Conservation (phyloP, 2,888 invertebrate genomes). For the Andrena praecox region DNA sequence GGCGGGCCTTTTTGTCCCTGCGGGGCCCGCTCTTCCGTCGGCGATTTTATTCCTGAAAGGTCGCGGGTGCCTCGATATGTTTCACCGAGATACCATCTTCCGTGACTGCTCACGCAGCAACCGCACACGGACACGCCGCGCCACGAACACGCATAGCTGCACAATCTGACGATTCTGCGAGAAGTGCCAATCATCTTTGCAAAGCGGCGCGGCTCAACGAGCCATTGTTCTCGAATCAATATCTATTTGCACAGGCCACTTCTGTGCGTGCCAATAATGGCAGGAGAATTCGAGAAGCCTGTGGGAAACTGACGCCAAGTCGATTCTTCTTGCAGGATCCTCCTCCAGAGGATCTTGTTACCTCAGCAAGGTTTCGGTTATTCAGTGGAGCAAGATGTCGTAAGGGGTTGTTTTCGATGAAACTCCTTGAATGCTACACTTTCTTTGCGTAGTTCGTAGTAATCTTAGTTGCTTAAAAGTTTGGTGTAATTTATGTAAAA, state of each 20-base stretch:
- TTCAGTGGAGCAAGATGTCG: neutral
- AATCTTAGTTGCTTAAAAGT: neutral
- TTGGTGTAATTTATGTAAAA: no score
- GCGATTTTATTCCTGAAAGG: conserved; percentile 60
- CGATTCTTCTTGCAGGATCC: conserved; percentile 5
- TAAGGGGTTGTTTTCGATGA: neutral
- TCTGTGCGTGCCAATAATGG: conserved; percentile 23
- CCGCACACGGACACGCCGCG: conserved; percentile 9
- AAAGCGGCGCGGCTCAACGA: conserved; percentile 29
- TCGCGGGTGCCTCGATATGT: conserved; percentile 62
- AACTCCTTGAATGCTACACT: neutral
- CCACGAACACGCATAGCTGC: conserved; percentile 27
- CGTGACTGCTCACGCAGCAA: conserved; percentile 44
- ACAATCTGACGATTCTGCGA: conserved; percentile 24
- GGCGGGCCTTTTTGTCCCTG: conserved; percentile 39
- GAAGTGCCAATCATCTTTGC: conserved; percentile 61
- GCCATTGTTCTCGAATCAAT: conserved; percentile 61
- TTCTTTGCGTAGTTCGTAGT: neutral
- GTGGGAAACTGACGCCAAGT: conserved; percentile 15
- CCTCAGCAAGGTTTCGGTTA: conserved; percentile 19
- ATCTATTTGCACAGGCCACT: conserved; percentile 36
- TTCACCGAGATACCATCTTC: conserved; percentile 57
- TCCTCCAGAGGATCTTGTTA: conserved; percentile 9
- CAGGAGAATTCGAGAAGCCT: conserved; percentile 16
- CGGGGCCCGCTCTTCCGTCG: conserved; percentile 23